Evolutionary conservation across 2,113 vertebrate genomes (phyloP).

Genomic region (Prionailurus viverrinus): DNA sequence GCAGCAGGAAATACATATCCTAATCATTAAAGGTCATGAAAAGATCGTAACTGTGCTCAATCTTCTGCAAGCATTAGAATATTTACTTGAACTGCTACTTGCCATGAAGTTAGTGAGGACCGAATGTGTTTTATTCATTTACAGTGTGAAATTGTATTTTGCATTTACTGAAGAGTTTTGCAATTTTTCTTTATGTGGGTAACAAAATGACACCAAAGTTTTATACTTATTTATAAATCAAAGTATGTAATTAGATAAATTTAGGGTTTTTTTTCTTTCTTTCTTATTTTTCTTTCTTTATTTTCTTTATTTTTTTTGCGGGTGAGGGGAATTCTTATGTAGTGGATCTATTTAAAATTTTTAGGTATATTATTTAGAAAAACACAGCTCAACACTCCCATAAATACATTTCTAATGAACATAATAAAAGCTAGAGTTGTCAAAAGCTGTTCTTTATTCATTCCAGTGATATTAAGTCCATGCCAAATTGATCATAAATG

Average conservation of each 20-base stretch:
- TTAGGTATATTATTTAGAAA: not conserved
- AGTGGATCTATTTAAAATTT: not conserved
- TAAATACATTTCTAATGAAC: not conserved
- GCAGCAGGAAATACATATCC: not conserved
- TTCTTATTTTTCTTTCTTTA: not conserved
- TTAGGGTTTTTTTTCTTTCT: not conserved
- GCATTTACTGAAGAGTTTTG: not conserved
- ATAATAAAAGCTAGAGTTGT: not conserved
- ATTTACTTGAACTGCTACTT: not conserved
- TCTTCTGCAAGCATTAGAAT: not conserved
- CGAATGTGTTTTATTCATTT: not conserved
- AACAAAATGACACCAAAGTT: not conserved
- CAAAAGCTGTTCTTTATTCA: not conserved
- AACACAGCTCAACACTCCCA: not conserved
- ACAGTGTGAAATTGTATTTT: not conserved
- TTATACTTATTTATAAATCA: not conserved
- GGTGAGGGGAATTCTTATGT: not conserved
- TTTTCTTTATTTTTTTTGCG: not conserved
- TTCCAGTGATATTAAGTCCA: not conserved
- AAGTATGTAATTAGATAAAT: not conserved
- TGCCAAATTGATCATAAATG: not conserved
- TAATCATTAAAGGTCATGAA: not conserved
- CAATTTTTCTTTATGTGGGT: not conserved
- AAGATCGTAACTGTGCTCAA: not conserved
- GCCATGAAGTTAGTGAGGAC: not conserved